Evolutionary conservation across 2,888 invertebrate genomes (phyloP).

Genomic region (Crematogaster levior): DNA sequence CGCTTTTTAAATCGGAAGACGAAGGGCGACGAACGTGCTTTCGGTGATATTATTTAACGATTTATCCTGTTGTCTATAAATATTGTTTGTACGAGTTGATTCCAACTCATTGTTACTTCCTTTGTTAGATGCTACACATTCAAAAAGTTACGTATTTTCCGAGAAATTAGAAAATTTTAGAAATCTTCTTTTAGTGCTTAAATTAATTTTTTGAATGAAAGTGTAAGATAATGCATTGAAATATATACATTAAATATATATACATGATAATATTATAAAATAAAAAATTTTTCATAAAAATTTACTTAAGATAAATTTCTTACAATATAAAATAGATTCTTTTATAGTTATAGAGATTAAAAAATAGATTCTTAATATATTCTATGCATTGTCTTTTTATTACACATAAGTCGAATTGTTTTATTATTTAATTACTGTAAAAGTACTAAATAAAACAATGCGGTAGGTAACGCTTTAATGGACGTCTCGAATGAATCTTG

Average conservation of each 20-base stretch:
- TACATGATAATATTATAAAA: background rate
- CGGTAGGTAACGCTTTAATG: conserved; percentile 17
- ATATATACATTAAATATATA: no score
- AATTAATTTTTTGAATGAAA: background rate
- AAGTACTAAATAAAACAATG: conserved; percentile 26
- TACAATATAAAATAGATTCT: background rate
- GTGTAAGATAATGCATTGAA: background rate
- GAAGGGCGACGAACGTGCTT: conserved; percentile 7
- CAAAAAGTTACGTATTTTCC: background rate
- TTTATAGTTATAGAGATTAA: background rate
- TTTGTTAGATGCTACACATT: background rate
- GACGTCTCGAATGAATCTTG: conserved; percentile 36
- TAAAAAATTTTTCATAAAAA: background rate
- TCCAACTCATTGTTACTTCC: background rate
- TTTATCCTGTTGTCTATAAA: conserved; percentile 2
- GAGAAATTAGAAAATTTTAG: background rate
- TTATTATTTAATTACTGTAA: conserved; percentile 6
- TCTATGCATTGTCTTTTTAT: background rate
- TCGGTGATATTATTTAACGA: conserved; percentile 5
- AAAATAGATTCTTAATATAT: background rate
- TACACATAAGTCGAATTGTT: conserved; percentile 11
- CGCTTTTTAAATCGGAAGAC: conserved; percentile 15
- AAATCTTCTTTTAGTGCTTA: background rate
- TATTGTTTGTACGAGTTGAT: background rate
- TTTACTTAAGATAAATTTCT: background rate